These are phyloP conservation scores for Molossus molossus DNA, from an alignment of 2,797 vertebrate species.

Conservation along the genomic window DNA sequence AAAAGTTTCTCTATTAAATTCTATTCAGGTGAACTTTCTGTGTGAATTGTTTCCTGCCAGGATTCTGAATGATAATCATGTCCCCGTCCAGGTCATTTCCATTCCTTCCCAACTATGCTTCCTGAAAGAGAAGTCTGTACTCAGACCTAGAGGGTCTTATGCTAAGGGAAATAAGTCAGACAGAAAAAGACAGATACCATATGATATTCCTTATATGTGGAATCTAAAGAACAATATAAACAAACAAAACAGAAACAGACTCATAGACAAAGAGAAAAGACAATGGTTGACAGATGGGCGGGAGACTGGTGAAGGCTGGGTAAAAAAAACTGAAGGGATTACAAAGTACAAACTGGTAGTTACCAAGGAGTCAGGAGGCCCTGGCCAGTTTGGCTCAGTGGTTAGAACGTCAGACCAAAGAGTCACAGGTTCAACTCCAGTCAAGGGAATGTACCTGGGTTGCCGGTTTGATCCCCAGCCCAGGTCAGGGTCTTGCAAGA, in stretches of 20 bases:
- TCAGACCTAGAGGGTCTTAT: not conserved
- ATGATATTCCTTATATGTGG: not conserved
- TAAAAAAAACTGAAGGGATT: not conserved
- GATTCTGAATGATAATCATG: not conserved
- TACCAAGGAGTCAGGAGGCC: too few species aligned
- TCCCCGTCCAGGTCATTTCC: not conserved
- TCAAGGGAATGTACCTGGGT: too few species aligned
- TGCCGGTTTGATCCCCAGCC: too few species aligned
- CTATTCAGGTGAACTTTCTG: not conserved
- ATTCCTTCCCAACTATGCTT: constrained; percentile 1
- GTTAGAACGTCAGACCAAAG: too few species aligned
- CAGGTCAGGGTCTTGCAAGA: too few species aligned
- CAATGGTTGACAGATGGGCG: not conserved
- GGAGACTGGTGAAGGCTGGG: not conserved
- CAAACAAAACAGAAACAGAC: not conserved
- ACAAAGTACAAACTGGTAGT: not conserved
- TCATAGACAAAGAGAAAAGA: not conserved
- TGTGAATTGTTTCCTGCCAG: not conserved
- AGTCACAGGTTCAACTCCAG: too few species aligned
- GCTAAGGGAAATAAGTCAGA: not conserved
- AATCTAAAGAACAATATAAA: not conserved
- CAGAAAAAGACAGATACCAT: not conserved
- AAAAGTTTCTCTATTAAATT: not conserved
- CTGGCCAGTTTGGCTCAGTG: too few species aligned
- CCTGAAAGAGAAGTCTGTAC: not conserved